Conservation (phyloP, 2,888 invertebrate species). For the Disparrhopalites patrizii region DNA sequence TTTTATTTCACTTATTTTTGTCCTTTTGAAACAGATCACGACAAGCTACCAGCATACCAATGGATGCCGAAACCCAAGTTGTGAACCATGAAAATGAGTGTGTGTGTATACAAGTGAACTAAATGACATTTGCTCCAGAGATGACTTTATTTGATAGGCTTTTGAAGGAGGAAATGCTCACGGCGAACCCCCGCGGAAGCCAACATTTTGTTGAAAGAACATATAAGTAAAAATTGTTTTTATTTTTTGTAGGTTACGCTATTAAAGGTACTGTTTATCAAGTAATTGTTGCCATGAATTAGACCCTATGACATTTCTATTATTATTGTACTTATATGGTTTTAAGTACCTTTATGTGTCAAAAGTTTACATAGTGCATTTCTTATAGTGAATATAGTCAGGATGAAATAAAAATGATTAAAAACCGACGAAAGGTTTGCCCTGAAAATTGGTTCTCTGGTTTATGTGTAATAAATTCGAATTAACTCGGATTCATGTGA, state of each 20-base stretch:
- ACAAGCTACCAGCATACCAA: conserved; percentile 40
- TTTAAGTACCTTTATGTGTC: no score
- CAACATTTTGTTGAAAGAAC: no score
- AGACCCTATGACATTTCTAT: no score
- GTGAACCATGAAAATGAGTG: conserved; percentile 6
- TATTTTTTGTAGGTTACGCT: neutral
- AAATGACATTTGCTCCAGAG: conserved; percentile 13
- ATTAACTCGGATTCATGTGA: no score
- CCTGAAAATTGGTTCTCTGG: no score
- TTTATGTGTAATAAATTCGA: no score
- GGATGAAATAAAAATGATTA: no score
- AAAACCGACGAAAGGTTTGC: no score
- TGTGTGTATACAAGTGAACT: neutral
- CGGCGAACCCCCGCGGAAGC: conserved; percentile 35
- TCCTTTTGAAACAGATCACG: conserved; percentile 42
- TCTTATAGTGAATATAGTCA: no score
- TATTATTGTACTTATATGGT: no score
- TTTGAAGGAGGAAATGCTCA: conserved; percentile 37
- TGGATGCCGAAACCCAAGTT: conserved; percentile 43
- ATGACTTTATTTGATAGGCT: conserved; percentile 41
- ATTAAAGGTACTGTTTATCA: neutral
- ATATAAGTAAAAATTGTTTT: neutral
- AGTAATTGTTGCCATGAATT: neutral
- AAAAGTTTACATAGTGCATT: no score
- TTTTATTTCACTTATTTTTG: no score